Evolutionary conservation across 2,797 vertebrate genomes (phyloP).

Genomic region (Oreochromis grahami): DNA sequence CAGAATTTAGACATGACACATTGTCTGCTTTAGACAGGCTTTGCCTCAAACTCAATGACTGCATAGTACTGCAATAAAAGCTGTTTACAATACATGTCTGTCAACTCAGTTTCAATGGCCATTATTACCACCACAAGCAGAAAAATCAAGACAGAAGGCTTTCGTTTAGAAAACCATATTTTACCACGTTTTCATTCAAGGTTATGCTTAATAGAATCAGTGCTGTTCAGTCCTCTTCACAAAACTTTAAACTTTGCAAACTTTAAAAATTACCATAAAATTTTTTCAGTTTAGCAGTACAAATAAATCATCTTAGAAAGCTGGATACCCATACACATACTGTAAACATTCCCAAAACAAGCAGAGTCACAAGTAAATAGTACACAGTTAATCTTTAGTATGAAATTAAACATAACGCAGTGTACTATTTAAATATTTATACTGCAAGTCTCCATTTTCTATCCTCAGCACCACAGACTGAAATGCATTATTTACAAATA

Average conservation of each 20-base stretch:
- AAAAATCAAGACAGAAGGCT: background rate
- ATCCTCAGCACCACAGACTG: background rate
- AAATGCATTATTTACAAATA: slow-evolving; percentile 31
- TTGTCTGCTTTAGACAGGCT: background rate
- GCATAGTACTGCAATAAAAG: background rate
- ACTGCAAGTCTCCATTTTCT: background rate
- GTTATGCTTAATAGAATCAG: background rate
- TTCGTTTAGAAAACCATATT: background rate
- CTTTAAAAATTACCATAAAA: background rate
- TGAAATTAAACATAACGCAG: background rate
- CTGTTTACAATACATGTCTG: background rate
- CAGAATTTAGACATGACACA: background rate
- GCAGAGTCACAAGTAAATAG: background rate
- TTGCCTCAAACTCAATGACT: background rate
- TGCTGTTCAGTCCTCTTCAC: background rate
- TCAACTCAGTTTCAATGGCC: background rate
- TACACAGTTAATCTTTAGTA: background rate
- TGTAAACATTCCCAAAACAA: background rate
- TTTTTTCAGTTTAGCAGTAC: background rate
- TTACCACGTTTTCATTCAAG: background rate
- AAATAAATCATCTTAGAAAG: background rate
- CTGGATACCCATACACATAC: background rate
- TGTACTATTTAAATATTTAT: slow-evolving; percentile 36
- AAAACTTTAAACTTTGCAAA: background rate
- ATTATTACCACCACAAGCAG: background rate